phyloP scores from a whole-genome alignment of 1,140 invertebrate genomes.

The Bicyclus anynana region DNA sequence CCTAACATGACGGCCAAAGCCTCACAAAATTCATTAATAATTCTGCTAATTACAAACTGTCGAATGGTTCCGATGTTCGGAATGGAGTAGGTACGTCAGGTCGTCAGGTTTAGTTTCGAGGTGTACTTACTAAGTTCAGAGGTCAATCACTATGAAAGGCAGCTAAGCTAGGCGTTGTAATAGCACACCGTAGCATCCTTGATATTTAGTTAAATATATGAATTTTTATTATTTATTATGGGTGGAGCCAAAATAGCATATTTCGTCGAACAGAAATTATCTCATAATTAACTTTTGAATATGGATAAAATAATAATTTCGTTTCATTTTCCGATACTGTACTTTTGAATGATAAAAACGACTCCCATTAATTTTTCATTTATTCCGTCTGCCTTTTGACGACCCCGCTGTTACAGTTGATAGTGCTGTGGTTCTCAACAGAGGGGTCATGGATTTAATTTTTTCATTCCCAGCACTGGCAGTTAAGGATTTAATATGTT shows the following conservation, averaged over 20 bases:
- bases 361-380: too few species aligned
- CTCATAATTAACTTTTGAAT: background rate
- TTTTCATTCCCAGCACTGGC: too few species aligned
- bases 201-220: constrained; percentile 13
- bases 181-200: constrained; percentile 11
- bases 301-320: too few species aligned
- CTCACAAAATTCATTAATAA: background rate
- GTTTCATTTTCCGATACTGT: too few species aligned
- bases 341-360: too few species aligned
- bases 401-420: too few species aligned
- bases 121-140: background rate
- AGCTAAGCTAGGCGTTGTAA: background rate
- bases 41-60: background rate
- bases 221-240: background rate
- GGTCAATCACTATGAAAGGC: constrained; percentile 12
- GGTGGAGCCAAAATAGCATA: background rate
- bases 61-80: background rate
- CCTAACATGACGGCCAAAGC: background rate
- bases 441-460: too few species aligned
- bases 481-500: too few species aligned
- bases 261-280: background rate
- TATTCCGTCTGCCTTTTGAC: too few species aligned
- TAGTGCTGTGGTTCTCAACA: too few species aligned
- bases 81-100: background rate
- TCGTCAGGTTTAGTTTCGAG: background rate